Conservation (phyloP, 2,113 vertebrate species). For the Vombatus ursinus region DNA sequence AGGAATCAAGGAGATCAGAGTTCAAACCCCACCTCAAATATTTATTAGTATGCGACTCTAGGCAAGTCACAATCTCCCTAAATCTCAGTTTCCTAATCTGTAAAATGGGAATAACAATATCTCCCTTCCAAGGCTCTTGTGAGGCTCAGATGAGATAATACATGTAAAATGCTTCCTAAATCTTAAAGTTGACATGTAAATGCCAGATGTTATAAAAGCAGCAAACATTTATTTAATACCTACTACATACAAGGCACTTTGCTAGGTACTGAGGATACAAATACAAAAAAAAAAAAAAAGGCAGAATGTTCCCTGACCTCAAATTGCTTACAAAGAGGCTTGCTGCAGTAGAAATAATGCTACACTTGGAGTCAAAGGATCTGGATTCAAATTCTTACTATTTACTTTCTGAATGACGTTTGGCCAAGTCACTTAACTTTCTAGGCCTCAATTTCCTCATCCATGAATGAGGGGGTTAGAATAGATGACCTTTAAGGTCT, state of each 20-base stretch:
- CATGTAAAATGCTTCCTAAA: background rate
- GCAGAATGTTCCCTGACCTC: background rate
- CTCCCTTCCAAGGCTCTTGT: background rate
- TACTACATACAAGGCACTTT: background rate
- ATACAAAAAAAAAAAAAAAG: background rate
- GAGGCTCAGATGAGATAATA: background rate
- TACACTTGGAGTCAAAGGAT: background rate
- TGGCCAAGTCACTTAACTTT: background rate
- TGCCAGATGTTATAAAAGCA: background rate
- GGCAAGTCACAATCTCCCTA: background rate
- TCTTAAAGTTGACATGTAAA: background rate
- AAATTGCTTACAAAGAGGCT: background rate
- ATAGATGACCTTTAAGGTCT: background rate
- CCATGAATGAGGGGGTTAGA: background rate
- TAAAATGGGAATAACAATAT: background rate
- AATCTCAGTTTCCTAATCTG: background rate
- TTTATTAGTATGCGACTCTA: background rate
- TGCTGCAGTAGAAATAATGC: background rate
- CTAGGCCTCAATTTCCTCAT: background rate
- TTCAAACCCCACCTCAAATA: background rate
- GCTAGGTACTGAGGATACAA: background rate
- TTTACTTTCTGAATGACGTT: background rate
- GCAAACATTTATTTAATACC: background rate
- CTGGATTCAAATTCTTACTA: background rate
- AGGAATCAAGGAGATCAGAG: background rate